Evolutionary conservation across 2,113 vertebrate species (phyloP).

Genomic region (Turdus rufiventris): DNA sequence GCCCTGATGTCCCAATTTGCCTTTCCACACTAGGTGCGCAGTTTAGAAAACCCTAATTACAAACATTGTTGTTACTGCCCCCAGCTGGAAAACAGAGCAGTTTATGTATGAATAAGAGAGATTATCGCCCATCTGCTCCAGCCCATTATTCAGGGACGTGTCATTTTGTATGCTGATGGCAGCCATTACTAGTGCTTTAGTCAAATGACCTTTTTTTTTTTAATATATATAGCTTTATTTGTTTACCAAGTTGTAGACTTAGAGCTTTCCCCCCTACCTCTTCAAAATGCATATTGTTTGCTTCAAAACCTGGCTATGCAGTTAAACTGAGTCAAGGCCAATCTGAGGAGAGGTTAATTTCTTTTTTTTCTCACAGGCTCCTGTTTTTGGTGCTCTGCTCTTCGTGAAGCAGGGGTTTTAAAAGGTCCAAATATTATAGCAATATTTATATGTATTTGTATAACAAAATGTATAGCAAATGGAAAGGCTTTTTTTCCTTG

Average conservation of each 20-base stretch:
- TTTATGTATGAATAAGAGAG: conserved; percentile 69
- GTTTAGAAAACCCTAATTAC: conserved; percentile 62
- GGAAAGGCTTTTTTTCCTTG: background rate
- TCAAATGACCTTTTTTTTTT: conserved; percentile 23
- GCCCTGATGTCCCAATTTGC: conserved; percentile 52
- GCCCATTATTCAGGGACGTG: conserved; percentile 68
- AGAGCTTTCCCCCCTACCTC: background rate
- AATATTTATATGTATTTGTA: no score
- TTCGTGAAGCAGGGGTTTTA: background rate
- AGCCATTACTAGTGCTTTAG: conserved; percentile 54
- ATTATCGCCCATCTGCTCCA: conserved; percentile 77
- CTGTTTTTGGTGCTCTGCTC: background rate
- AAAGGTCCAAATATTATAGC: background rate
- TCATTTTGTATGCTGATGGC: conserved; percentile 67
- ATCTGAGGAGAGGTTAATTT: background rate
- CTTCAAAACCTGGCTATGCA: background rate
- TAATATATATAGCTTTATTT: conserved; percentile 34
- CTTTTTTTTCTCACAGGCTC: background rate
- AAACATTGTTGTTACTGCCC: conserved; percentile 76
- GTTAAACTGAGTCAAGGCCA: conserved; percentile 58
- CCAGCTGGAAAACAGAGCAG: conserved; percentile 75
- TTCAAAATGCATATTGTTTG: background rate
- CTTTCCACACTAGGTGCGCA: conserved; percentile 60
- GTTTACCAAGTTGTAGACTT: conserved; percentile 35
- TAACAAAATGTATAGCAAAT: background rate